phyloP scores from a whole-genome alignment of 2,797 vertebrate genomes.

The Pseudomugil gertrudae region DNA sequence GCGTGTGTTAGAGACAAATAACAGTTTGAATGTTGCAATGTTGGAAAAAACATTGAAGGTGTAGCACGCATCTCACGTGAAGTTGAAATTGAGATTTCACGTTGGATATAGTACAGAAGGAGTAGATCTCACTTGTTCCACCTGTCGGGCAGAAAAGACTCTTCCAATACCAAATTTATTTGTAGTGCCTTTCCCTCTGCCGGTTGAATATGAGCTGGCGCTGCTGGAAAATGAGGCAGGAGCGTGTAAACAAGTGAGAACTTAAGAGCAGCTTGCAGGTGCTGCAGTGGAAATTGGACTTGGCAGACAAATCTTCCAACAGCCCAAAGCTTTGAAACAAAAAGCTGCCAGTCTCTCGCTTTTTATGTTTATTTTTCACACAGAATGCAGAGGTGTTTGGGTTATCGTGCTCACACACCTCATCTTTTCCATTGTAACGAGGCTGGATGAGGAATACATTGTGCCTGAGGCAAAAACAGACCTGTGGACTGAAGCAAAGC shows the following conservation, averaged over 20 bases:
- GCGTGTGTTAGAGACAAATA: constrained; percentile 46
- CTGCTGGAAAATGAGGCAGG: constrained; percentile 35
- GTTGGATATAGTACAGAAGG: background rate
- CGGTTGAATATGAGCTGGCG: constrained; percentile 26
- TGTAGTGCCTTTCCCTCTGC: constrained; percentile 4
- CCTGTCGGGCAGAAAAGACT: constrained; percentile 13
- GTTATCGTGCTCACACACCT: constrained; percentile 19
- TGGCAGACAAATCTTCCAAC: constrained; percentile 45
- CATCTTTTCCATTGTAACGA: constrained; percentile 51
- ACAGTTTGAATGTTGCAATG: constrained; percentile 1
- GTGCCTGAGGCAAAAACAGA: constrained; percentile 47
- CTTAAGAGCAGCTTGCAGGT: constrained; percentile 38
- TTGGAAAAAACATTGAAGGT: background rate
- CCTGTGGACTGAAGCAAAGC: constrained; percentile 31
- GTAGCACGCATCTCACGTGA: background rate
- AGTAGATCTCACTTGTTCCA: constrained; percentile 25
- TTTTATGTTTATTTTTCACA: constrained; percentile 18
- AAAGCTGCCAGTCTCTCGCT: constrained; percentile 49
- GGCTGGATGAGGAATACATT: constrained; percentile 40
- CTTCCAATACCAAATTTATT: constrained; percentile 6
- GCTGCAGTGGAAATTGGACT: constrained; percentile 54
- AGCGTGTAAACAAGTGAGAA: constrained; percentile 38
- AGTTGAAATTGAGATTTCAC: constrained; percentile 18
- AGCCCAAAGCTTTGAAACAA: constrained; percentile 51
- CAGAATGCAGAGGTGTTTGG: constrained; percentile 31